Percentiles rank a stretch among this genome's conserved stretches.
phyloP scores from a whole-genome alignment of 2,888 invertebrate genomes.

The Agrenia bidenticulata region DNA sequence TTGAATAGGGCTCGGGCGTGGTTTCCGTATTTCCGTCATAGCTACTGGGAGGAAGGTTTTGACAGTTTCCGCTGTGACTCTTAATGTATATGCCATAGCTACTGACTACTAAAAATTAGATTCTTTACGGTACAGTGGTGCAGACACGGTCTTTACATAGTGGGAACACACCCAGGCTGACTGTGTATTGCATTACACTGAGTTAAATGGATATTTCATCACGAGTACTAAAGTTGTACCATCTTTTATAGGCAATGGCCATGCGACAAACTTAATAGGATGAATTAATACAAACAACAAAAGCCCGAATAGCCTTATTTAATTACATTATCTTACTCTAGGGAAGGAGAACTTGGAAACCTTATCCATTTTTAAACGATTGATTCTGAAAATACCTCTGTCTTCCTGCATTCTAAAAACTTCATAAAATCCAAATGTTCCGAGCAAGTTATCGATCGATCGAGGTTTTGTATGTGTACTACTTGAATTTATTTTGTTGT shows the following conservation, averaged over 20 bases:
- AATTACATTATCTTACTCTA: background rate
- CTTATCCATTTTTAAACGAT: background rate
- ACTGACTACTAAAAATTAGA: background rate
- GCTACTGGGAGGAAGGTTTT: slow-evolving; percentile 31
- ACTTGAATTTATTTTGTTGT: no score
- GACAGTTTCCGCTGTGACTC: slow-evolving; percentile 43
- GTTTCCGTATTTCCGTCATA: slow-evolving; percentile 39
- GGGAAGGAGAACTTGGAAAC: background rate
- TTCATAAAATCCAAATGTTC: no score
- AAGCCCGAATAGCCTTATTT: background rate
- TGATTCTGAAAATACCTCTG: no score
- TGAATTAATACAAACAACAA: slow-evolving; percentile 7
- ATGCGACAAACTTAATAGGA: slow-evolving; percentile 22
- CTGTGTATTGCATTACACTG: no score
- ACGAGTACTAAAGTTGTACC: background rate
- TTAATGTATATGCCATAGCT: background rate
- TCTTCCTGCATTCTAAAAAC: no score
- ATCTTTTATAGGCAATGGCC: slow-evolving; percentile 7
- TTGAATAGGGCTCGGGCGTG: slow-evolving; percentile 21
- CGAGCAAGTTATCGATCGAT: no score
- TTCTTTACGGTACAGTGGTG: background rate
- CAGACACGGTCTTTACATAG: slow-evolving; percentile 4
- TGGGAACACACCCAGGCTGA: background rate
- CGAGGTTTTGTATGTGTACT: no score
- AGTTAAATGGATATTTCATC: background rate